Evolutionary conservation across 2,888 invertebrate genomes (phyloP), one percentile per base, ranked within the genome.

Genomic region (Andrena bucephala): DNA sequence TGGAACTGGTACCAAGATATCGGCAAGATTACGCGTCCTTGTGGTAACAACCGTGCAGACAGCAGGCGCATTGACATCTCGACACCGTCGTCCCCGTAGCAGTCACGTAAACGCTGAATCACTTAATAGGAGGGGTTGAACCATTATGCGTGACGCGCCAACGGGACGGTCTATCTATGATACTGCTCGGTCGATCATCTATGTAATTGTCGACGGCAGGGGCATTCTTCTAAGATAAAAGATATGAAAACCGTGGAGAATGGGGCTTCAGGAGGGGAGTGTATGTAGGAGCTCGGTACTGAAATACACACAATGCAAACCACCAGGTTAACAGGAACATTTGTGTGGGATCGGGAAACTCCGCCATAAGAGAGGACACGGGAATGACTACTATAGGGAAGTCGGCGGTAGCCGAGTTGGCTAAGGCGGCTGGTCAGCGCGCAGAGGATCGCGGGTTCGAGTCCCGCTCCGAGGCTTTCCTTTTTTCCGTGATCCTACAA

Each of bases 51-150:
- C 62, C 70, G 24, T 27, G 60, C 24, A 36, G 65, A 54, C 20
- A 63, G 27, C 5, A 65, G 24, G 7, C 31, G 69, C 57, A 76
- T 79, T 57, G 63, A 69, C 78, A 33, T 78, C 71, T 50, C 71
- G n/a, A 48, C 42, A 42, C 42, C 63, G 36, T 16, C 33, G 62
- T 65, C 54, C 29, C 54, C 52, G 36, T 16, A 62, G 42, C 77
- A 68, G 68, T 77, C 77, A 72, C 71, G 80, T 76, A 62, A 76
- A 76, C 77, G 67, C 29, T 62, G 62, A 54, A 75, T 68, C 68
- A 63, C 66, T 75, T 70, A 71, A 76, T 67, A 71, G 67, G 27
- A 36, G 60, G 16, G 54, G 57, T 36, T 20, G 20, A 29, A 8
- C 13, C 48, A 59, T 78, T 73, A 20, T 59, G 50, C 63, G 73